Percentiles rank a stretch among this genome's conserved stretches.
Conservation (phyloP, 2,797 vertebrate genomes). For the Pangasius krempfi region DNA sequence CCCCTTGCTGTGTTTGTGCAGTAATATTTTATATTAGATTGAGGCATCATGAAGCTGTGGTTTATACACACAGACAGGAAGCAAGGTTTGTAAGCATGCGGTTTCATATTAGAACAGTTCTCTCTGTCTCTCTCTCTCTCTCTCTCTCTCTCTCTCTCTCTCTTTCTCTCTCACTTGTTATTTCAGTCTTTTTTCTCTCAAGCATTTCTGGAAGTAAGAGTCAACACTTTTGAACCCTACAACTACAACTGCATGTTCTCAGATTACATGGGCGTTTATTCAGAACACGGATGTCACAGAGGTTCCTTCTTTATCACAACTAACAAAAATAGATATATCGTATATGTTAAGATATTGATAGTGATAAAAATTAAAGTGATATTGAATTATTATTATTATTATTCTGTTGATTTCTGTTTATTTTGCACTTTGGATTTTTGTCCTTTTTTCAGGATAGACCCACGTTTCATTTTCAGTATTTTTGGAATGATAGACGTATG, state of each 20-base stretch:
- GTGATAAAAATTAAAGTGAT: background rate
- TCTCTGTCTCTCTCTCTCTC: conserved; percentile 45
- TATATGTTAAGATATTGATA: background rate
- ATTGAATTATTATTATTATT: background rate
- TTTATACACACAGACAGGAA: conserved; percentile 77
- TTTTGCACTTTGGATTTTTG: background rate
- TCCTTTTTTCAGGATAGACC: background rate
- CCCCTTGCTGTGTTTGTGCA: conserved; percentile 26
- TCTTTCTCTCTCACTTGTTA: conserved; percentile 8
- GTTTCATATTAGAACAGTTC: conserved; percentile 77
- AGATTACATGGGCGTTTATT: background rate
- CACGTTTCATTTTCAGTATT: background rate
- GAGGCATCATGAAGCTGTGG: conserved; percentile 64
- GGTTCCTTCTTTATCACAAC: background rate
- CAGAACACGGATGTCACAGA: background rate
- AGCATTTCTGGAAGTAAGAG: conserved; percentile 10
- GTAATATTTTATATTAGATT: conserved; percentile 65
- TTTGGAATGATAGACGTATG: background rate
- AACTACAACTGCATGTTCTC: background rate
- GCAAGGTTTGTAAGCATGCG: conserved; percentile 78
- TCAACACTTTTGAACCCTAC: background rate
- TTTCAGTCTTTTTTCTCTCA: conserved; percentile 2
- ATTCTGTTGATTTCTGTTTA: background rate
- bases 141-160: conserved; percentile 32
- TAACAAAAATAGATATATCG: background rate